phyloP scores from a whole-genome alignment of 37 sponge, comb jelly and placozoan genomes.

The Axinella damicornis region DNA sequence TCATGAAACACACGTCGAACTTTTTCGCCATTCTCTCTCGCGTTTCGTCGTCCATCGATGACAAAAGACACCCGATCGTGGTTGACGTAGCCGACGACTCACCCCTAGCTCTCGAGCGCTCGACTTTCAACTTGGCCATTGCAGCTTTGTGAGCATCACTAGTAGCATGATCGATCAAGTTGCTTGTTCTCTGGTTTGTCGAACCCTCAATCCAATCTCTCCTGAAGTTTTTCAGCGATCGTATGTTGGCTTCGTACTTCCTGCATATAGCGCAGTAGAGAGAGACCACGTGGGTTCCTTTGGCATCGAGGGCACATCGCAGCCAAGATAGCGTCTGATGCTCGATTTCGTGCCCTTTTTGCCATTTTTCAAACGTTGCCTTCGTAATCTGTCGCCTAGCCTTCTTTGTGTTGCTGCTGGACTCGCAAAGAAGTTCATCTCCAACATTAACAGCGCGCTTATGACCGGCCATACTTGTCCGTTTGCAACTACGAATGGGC shows the following conservation, averaged over 20 bases:
- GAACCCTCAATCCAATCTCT: conserved; percentile 31
- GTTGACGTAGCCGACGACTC: conserved; percentile 16
- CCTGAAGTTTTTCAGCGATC: conserved; percentile 14
- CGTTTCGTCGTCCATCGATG: conserved; percentile 28
- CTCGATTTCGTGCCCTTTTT: conserved; percentile 5
- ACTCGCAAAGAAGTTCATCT: background rate
- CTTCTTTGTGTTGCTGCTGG: background rate
- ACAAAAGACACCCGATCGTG: conserved; percentile 23
- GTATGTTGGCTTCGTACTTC: conserved; percentile 11
- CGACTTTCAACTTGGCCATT: conserved; percentile 1
- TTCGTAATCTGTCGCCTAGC: background rate
- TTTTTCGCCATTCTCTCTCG: conserved; percentile 26
- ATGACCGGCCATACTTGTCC: conserved; percentile 13
- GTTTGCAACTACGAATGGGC: background rate
- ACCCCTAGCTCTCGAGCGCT: conserved; percentile 20
- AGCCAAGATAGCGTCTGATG: conserved; percentile 26
- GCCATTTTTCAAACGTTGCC: conserved; percentile 1
- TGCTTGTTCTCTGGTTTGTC: conserved; percentile 23
- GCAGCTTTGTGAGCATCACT: conserved; percentile 34
- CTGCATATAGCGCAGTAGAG: conserved; percentile 9
- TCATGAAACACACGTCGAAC: conserved; percentile 44
- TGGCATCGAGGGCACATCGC: conserved; percentile 16
- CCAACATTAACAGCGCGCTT: background rate
- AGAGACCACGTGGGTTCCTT: conserved; percentile 32
- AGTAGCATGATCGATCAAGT: conserved; percentile 26